Base-by-base conservation (phyloP, 2,113 vertebrate genomes). In the Manacus vitellinus region DNA sequence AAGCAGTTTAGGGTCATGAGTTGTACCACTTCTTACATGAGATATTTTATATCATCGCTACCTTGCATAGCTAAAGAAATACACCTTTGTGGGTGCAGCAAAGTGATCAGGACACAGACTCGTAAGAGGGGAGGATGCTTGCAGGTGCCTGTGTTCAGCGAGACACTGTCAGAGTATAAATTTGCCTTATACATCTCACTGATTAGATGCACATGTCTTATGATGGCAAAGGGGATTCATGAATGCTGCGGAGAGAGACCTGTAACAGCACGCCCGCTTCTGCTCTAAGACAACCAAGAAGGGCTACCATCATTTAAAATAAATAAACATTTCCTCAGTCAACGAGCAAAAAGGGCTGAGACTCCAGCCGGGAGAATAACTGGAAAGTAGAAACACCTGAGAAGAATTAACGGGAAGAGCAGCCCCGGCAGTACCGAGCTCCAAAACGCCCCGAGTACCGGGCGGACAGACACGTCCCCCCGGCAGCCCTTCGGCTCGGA, bases 341-440 rank as follows among this genome's bases (percentile, higher is more conserved):
- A 35, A 54, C 55, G 41, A 67, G 31, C 8, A 17, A 75, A 55
- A 73, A 63, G 8, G 35, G 76, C 66, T 10, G 41, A 65, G 71
- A 59, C 63, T 73, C 86, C 89, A 72, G 83, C 88, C 44, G 79
- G 23, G 82, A 85, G 59, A 62, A 87, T 92, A 95, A 95, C 27
- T 91, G 49, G 25, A 33, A 92, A 96, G 89, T 87, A 74, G 51
- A 74, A 77, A 74, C 87, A 94, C 19, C 85, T 62, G 78, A 86
- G 49, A 27, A 54, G 71, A 84, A 94, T 47, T n/a, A 85, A 46
- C 62, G 47, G 86, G 73, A 16, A 25, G 63, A 22, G 74, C 82
- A 39, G 82, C 83, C 59, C 46, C 47, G 27, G 56, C 71, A 24
- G 39, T 0, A 8, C 49, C 52, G 35, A 47, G 75, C 86, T 72